Base-by-base conservation (phyloP, 2,113 vertebrate genomes). In the Anguilla rostrata region DNA sequence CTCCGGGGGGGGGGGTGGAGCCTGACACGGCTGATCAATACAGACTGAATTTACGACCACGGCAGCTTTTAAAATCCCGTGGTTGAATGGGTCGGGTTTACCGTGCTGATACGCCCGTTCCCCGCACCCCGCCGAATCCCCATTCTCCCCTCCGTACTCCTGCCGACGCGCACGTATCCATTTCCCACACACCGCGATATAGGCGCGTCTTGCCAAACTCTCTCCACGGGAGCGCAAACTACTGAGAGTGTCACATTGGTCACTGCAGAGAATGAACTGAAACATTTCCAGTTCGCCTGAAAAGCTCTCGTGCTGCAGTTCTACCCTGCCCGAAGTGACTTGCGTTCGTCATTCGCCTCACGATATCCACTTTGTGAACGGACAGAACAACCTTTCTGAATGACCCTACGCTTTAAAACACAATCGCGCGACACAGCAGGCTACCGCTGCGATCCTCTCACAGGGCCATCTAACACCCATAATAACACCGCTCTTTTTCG, bases 401-500 rank as follows among this genome's bases (percentile, higher is more conserved):
- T 43, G 83, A 34, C 87, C 71, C 83, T 83, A 71, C n/a, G 46
- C 82, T 81, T 85, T 89, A 86, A 53, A 11, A 82, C 43, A 83
- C 85, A 78, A 46, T 71, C 60, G 3, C 2, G 34, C 43, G 16
- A n/a, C 5, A 71, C 63, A 57, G 43, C 14, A 82, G 85, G 63
- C 22, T 41, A 39, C 86, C 40, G 6, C 57, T 3, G n/a, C 56
- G 86, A 87, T 39, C 87, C 78, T 57, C 5, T 29, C 9, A 26
- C 34, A 15, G 63, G 88, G 83, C 87, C 85, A n/a, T 4, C 1
- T 34, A 49, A 90, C 49, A 88, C 87, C 84, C 84, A 87, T 56
- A 82, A 87, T 56, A 82, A 75, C 71, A n/a, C 8, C 9, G 71
- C 71, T 75, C 29, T 34, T 34, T n/a, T 34, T 60, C 15, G 53